A percentile compares a stretch with the other conserved stretches of the same genome.
These are phyloP conservation scores for Bovichtus variegatus DNA, from an alignment of 2,797 vertebrate species.

Conservation along the genomic window DNA sequence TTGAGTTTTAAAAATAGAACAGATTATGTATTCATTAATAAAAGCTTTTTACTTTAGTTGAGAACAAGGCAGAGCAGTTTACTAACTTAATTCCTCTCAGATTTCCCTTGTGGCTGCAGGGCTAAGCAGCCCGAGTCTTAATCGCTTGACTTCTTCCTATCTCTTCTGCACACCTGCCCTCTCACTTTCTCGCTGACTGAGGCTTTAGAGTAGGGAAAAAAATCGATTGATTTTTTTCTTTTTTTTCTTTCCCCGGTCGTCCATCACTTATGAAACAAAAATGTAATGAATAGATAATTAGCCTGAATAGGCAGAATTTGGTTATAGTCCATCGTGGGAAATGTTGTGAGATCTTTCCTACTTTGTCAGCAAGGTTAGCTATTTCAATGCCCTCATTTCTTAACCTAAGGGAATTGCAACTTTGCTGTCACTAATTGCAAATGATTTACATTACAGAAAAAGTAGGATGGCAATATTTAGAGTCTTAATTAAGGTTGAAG, in stretches of 20 bases:
- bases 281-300: conserved; percentile 82
- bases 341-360: conserved; percentile 61
- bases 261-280: conserved; percentile 81
- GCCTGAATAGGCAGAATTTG: conserved; percentile 77
- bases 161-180: conserved; percentile 80
- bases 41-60: conserved; percentile 75
- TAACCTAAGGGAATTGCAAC: conserved; percentile 64
- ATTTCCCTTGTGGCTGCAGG: conserved; percentile 81
- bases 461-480: conserved; percentile 48
- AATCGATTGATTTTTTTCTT: conserved; percentile 51
- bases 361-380: conserved; percentile 76
- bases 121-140: conserved; percentile 81
- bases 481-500: conserved; percentile 65
- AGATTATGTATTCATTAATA: conserved; percentile 78
- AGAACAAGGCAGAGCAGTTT: conserved; percentile 79
- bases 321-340: conserved; percentile 64
- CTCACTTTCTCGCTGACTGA: conserved; percentile 78
- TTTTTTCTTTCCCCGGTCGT: conserved; percentile 38
- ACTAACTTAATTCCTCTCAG: conserved; percentile 84
- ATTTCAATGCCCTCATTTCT: conserved; percentile 65
- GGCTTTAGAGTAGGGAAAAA: conserved; percentile 48
- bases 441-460: conserved; percentile 63
- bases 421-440: conserved; percentile 66
- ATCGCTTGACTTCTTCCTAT: conserved; percentile 83
- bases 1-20: conserved; percentile 73